Evolutionary conservation across 2,888 invertebrate genomes (phyloP).

Genomic region (Koerneria pararmatus): DNA sequence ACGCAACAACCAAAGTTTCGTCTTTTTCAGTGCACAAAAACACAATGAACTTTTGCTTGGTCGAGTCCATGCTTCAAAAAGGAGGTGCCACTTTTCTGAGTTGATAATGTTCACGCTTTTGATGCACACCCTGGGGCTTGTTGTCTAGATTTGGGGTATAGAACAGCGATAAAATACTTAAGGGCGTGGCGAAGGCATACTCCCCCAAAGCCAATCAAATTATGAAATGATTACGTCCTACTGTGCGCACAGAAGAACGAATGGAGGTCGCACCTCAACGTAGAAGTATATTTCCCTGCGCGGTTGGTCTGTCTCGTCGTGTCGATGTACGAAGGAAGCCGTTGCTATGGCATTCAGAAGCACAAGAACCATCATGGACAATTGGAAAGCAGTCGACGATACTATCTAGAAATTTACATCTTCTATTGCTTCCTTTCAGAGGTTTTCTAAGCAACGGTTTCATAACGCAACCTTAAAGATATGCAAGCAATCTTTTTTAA

Average conservation of each 20-base stretch:
- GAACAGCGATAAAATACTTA: neutral
- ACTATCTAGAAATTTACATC: constrained; percentile 78
- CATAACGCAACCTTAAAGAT: too few species aligned
- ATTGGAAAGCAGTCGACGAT: constrained; percentile 79
- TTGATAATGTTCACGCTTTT: too few species aligned
- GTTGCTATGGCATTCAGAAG: constrained; percentile 91
- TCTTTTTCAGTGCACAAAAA: too few species aligned
- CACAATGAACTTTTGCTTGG: too few species aligned
- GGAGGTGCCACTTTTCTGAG: too few species aligned
- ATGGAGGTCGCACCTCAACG: constrained; percentile 50
- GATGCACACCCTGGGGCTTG: too few species aligned
- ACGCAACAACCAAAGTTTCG: too few species aligned
- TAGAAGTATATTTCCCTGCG: constrained; percentile 53
- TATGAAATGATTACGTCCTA: neutral
- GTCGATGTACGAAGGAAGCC: constrained; percentile 89
- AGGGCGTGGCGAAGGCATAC: neutral
- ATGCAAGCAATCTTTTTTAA: too few species aligned
- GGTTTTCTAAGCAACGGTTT: too few species aligned
- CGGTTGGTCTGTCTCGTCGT: constrained; percentile 69
- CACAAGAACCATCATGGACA: constrained; percentile 81
- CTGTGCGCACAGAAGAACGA: too few species aligned
- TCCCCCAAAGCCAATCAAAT: neutral
- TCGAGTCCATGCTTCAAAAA: too few species aligned
- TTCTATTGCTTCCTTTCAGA: too few species aligned
- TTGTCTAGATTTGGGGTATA: neutral